Base-by-base conservation (phyloP, 2,113 vertebrate genomes). In the Cebidichthys violaceus region DNA sequence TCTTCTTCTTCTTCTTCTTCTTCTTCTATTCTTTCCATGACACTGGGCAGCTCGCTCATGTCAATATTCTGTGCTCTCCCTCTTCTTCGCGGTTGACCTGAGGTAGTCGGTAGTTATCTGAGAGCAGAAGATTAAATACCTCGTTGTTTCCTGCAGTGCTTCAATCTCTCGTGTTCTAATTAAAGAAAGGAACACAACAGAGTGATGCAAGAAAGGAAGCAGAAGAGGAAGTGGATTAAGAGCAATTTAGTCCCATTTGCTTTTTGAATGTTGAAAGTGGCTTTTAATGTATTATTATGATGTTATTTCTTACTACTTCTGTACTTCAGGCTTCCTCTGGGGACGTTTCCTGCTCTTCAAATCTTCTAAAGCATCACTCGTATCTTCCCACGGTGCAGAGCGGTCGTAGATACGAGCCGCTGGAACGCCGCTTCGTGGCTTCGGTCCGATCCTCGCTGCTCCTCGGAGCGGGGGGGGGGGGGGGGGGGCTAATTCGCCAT, bases 401-500 rank as follows among this genome's bases (percentile, higher is more conserved):
- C 74, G 24, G 66, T 74, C 5, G 29, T 47, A 47, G 59, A 75
- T 77, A 57, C 14, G 7, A 60, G 50, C 65, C 15, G 20, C 18
- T 55, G 82, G 79, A 87, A 83, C 83, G 82, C 39, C 50, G 76
- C 68, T 18, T 69, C 6, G 65, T 76, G 67, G 65, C 66, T 41
- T 17, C 13, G 20, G 52, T 60, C 70, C 67, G 78, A 79, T 88
- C 70, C 61, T 77, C 29, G 0, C 20, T 39, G 79, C 60, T 85
- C 71, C 70, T 57, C 41, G 76, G 89, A 86, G 82, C 29, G 43
- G 29, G n/a, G n/a, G n/a, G n/a, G n/a, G n/a, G n/a, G n/a, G n/a
- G n/a, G n/a, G n/a, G n/a, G n/a, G n/a, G 22, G 82, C 55, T 92
- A 74, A 90, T 90, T 86, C 84, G 59, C 88, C 83, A 79, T 86